phyloP scores from a whole-genome alignment of 2,113 vertebrate species.

The Hippopotamus amphibius region DNA sequence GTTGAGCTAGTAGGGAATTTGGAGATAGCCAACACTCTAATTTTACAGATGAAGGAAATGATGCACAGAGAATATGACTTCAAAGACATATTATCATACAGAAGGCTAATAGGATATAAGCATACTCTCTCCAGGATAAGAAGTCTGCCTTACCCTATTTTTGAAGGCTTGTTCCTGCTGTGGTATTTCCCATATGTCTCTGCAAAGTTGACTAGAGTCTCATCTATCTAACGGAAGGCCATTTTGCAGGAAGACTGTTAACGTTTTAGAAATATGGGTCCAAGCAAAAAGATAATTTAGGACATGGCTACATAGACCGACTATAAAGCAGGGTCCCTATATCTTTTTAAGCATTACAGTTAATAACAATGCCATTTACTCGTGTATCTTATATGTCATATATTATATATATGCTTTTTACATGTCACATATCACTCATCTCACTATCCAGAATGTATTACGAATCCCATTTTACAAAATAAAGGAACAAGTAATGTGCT shows the following conservation, averaged over 20 bases:
- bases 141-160: not conserved
- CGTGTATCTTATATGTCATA: not conserved
- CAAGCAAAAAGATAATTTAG: not conserved
- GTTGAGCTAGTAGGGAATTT: not conserved
- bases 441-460: not conserved
- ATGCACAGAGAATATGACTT: not conserved
- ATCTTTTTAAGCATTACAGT: not conserved
- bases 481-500: not conserved
- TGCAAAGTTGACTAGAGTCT: not conserved
- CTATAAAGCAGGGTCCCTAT: not conserved
- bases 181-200: not conserved
- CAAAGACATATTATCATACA: not conserved
- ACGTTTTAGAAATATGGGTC: not conserved
- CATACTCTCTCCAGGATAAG: not conserved
- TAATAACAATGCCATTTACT: not conserved
- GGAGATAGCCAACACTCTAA: not conserved
- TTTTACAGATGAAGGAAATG: not conserved
- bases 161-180: not conserved
- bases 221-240: not conserved
- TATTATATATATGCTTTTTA: not conserved
- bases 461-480: slow-evolving; percentile 17
- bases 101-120: not conserved
- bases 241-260: not conserved
- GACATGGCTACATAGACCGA: not conserved
- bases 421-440: not conserved